Evolutionary conservation across 2,113 vertebrate species (phyloP), one percentile per base, ranked within the genome.

Genomic region (Podilymbus podiceps): DNA sequence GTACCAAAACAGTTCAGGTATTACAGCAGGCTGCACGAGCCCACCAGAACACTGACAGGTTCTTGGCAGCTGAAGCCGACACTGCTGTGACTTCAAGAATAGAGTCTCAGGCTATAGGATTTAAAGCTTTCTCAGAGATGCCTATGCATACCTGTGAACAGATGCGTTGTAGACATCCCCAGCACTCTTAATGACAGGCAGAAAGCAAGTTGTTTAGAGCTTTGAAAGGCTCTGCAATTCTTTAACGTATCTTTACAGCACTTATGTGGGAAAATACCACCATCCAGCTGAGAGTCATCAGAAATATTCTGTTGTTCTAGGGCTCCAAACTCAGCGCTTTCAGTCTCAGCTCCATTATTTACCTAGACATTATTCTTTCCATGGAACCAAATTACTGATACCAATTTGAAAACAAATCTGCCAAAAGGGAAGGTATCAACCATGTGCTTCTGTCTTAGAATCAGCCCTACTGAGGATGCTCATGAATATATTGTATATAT

Each of bases 211-310:
- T 96, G 93, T 96, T 97, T 78, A 95, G 95, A 92, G 95, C 94
- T 92, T 84, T 97, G 93, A 90, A 97, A 95, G 68, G 93, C 95
- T 96, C 91, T 96, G 94, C 81, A 97, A 96, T 91, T 91, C 94
- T 96, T 96, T 90, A 62, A 73, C 0, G 88, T 93, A 94, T 96
- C 95, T 96, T 96, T 96, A 97, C 87, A 97, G 95, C 93, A 96
- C 96, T 96, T 97, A 96, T 95, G 96, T 97, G 95, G 78, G 78
- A 83, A 96, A 96, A 96, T 42, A 96, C 67, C 94, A 96, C 58
- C 93, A 96, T 88, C 85, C 95, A 95, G 67, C 95, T 94, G 96
- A 96, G 96, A 96, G 88, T 90, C 85, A 94, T 96, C 93, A 96
- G 85, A 90, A 95, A 91, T 91, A 93, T 66, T 96, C 71, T 96